phyloP scores from a whole-genome alignment of 1,140 invertebrate genomes.

The Cepaea nemoralis region DNA sequence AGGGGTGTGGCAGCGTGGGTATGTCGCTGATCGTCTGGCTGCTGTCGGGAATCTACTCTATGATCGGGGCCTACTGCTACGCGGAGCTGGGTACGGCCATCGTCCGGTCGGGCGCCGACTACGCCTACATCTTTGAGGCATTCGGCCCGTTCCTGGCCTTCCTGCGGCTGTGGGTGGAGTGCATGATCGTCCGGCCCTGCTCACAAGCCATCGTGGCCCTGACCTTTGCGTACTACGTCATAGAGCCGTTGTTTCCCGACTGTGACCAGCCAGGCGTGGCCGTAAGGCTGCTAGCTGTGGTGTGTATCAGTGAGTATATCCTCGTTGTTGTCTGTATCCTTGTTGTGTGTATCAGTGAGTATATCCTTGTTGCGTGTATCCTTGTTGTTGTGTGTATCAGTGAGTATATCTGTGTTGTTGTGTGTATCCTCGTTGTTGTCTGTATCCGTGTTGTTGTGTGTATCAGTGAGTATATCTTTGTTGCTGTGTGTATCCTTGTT shows the following conservation, averaged over 20 bases:
- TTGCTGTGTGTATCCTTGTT: too few species aligned
- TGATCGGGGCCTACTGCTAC: conserved; percentile 75
- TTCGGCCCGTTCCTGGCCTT: conserved; percentile 71
- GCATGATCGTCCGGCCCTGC: conserved; percentile 82
- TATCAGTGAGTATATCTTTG: too few species aligned
- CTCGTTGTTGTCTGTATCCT: too few species aligned
- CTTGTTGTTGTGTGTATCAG: too few species aligned
- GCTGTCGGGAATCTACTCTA: conserved; percentile 84
- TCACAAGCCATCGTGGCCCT: conserved; percentile 74
- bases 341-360: too few species aligned
- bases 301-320: conserved; percentile 69
- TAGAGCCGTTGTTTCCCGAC: conserved; percentile 70
- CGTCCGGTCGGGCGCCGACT: conserved; percentile 68
- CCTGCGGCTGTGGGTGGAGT: conserved; percentile 75
- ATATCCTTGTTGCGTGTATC: too few species aligned
- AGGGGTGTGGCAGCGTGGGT: conserved; percentile 86
- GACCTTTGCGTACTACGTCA: conserved; percentile 71
- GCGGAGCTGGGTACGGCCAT: conserved; percentile 70
- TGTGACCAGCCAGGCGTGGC: conserved; percentile 68
- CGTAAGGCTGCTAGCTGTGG: conserved; percentile 63
- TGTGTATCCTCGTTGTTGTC: too few species aligned
- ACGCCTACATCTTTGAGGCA: conserved; percentile 71
- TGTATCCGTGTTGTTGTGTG: too few species aligned
- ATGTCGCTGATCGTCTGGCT: conserved; percentile 87
- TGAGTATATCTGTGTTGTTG: too few species aligned